A percentile compares a stretch with the other conserved stretches of the same genome.
Evolutionary conservation across 1,140 invertebrate species (phyloP).

Genomic region (Drosophila elegans): DNA sequence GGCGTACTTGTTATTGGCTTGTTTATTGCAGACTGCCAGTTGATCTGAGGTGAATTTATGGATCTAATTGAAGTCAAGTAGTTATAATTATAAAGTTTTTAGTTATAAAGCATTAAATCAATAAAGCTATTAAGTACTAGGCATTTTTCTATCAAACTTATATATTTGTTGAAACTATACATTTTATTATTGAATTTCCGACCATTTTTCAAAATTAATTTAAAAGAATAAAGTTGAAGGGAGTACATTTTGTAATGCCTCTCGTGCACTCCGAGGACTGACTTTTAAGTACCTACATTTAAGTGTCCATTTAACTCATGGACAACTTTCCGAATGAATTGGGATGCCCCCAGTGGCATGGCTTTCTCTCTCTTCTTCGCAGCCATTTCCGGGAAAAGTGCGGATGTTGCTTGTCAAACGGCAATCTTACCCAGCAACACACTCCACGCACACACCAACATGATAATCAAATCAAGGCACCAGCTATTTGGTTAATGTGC

Average conservation of each 20-base stretch:
- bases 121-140: no score
- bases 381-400: constrained; percentile 33
- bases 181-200: no score
- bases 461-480: constrained; percentile 82
- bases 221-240: constrained; percentile 18
- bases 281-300: constrained; percentile 42
- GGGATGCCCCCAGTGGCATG: constrained; percentile 11
- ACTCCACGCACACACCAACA: constrained; percentile 39
- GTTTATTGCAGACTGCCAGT: constrained; percentile 32
- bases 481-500: constrained; percentile 83
- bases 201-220: background rate
- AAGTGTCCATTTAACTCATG: constrained; percentile 44
- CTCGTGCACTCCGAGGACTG: background rate
- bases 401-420: constrained; percentile 78
- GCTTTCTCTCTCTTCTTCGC: background rate
- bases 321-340: constrained; percentile 42
- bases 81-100: no score
- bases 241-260: background rate
- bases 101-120: no score
- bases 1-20: constrained; percentile 39
- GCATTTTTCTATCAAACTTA: no score
- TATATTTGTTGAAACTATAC: no score
- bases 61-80: background rate
- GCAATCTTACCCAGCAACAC: constrained; percentile 46
- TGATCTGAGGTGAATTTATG: constrained; percentile 2